phyloP scores from a whole-genome alignment of 2,113 vertebrate species.

The Chitala chitala region DNA sequence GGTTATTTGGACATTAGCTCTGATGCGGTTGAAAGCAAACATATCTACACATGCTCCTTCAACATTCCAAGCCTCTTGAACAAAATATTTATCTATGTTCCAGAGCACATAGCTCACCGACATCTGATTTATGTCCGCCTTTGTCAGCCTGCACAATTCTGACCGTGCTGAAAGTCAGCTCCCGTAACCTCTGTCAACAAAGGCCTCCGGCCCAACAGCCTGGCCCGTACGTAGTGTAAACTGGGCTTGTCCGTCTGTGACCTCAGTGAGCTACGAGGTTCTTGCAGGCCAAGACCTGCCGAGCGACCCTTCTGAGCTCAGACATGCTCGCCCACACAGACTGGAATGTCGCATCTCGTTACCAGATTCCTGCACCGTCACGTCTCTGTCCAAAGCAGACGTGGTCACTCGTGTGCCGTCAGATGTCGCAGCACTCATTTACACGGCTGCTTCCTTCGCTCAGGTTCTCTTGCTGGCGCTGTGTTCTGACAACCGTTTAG shows the following conservation, averaged over 20 bases:
- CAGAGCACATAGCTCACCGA: conserved; percentile 36
- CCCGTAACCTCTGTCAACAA: background rate
- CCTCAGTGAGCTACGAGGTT: background rate
- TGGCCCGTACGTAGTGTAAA: background rate
- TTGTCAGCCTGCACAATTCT: conserved; percentile 31
- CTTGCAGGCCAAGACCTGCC: background rate
- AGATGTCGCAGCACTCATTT: background rate
- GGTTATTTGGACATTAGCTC: too few relatives aligned
- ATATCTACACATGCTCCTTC: too few relatives aligned
- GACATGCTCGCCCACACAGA: conserved; percentile 16
- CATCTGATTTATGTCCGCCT: conserved; percentile 15
- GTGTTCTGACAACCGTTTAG: too few relatives aligned
- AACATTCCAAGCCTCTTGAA: background rate
- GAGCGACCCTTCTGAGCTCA: conserved; percentile 23
- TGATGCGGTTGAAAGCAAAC: too few relatives aligned
- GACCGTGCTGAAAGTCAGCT: conserved; percentile 28
- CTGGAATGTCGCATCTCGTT: conserved; percentile 11
- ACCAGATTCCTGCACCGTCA: conserved; percentile 36
- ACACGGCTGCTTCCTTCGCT: too few relatives aligned
- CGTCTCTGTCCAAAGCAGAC: conserved; percentile 8
- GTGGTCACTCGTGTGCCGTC: too few relatives aligned
- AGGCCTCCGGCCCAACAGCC: background rate
- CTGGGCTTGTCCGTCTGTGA: too few relatives aligned
- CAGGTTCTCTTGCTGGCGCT: too few relatives aligned
- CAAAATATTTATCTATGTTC: conserved; percentile 20